Evolutionary conservation across 2,888 invertebrate genomes (phyloP).

Genomic region (Ligdia adustata): DNA sequence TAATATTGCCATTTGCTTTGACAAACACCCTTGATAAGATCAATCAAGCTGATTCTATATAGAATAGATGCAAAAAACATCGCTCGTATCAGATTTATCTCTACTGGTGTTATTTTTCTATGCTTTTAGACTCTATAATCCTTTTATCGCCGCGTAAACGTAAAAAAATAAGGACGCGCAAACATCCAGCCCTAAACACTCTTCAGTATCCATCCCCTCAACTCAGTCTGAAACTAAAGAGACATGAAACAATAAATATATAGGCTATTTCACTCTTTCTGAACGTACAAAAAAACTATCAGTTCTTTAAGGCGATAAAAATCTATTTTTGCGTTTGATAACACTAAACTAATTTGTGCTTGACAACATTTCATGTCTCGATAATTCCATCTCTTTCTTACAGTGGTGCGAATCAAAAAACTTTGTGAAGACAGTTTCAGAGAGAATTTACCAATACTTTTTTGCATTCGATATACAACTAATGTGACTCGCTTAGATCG

Average conservation of each 20-base stretch:
- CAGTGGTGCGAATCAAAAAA: constrained; percentile 20
- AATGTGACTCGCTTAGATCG: no score
- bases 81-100: no score
- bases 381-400: constrained; percentile 9
- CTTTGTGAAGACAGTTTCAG: neutral
- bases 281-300: constrained; percentile 7
- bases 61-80: no score
- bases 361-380: constrained; percentile 19
- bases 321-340: constrained; percentile 8
- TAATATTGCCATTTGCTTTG: no score
- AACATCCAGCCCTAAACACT: constrained; percentile 33
- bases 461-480: no score
- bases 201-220: constrained; percentile 31
- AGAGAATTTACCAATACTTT: neutral
- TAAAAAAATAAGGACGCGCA: constrained; percentile 18
- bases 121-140: no score
- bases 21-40: no score
- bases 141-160: neutral
- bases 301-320: constrained; percentile 15
- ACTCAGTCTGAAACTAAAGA: constrained; percentile 37
- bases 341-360: constrained; percentile 34
- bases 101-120: no score
- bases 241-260: constrained; percentile 21
- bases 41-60: no score
- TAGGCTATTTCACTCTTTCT: constrained; percentile 6